Conservation (phyloP, 92 coral and sea anemone genomes). For the Umimayanthus kanabou region DNA sequence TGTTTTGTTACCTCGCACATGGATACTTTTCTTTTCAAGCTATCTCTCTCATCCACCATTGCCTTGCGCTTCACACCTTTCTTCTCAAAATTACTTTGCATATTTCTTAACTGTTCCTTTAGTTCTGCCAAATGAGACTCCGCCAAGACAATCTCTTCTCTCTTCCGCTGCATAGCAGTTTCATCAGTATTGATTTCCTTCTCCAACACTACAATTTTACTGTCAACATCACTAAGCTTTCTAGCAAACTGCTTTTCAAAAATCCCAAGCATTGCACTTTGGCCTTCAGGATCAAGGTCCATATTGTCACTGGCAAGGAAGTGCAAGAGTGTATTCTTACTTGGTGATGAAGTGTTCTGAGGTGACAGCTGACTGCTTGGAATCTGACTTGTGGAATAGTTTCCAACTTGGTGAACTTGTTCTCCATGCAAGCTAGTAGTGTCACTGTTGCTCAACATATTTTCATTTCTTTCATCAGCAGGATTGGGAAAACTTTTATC, state of each 20-base stretch:
- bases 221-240: slow-evolving; percentile 33
- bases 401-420: not conserved
- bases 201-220: slow-evolving; percentile 26
- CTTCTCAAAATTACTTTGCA: slow-evolving; percentile 18
- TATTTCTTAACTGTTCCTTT: slow-evolving; percentile 30
- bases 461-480: slow-evolving; percentile 14
- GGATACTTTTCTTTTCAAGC: slow-evolving; percentile 23
- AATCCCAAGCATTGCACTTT: slow-evolving; percentile 45
- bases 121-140: slow-evolving; percentile 30
- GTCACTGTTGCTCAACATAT: not conserved
- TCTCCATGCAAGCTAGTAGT: not conserved
- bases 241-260: slow-evolving; percentile 33
- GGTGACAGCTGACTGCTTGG: slow-evolving; percentile 2
- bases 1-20: slow-evolving; percentile 37
- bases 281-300: slow-evolving; percentile 42
- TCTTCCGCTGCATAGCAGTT: slow-evolving; percentile 5
- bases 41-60: slow-evolving; percentile 20
- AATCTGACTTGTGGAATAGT: not conserved
- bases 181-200: slow-evolving; percentile 11
- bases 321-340: slow-evolving; percentile 26
- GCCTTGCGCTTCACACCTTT: slow-evolving; percentile 39
- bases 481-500: slow-evolving; percentile 2
- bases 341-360: not conserved
- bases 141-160: slow-evolving; percentile 13
- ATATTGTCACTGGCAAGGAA: slow-evolving; percentile 31